Conservation (phyloP, 1,140 invertebrate genomes). For the Neotoxoptera formosana region DNA sequence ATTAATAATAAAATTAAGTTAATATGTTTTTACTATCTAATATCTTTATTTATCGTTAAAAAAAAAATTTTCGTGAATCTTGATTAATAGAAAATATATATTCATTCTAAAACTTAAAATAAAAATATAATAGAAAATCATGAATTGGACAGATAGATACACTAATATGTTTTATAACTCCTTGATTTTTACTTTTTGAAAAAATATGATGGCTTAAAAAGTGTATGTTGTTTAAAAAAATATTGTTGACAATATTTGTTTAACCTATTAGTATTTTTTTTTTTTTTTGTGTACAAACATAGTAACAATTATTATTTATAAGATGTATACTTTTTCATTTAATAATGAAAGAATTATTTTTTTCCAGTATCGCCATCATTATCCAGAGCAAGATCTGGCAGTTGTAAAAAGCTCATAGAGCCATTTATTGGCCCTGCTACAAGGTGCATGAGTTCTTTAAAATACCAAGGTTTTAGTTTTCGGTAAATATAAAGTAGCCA, state of each 20-base stretch:
- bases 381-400: constrained; percentile 62
- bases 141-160: background rate
- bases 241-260: background rate
- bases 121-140: too few species aligned
- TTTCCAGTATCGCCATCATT: constrained; percentile 62
- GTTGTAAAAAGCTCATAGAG: constrained; percentile 62
- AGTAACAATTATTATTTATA: constrained; percentile 20
- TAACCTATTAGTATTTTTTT: background rate
- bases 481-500: constrained; percentile 27
- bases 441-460: constrained; percentile 63
- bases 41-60: background rate
- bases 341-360: constrained; percentile 19
- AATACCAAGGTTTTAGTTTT: constrained; percentile 62
- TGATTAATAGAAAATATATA: too few species aligned
- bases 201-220: background rate
- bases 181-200: background rate
- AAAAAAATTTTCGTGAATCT: too few species aligned
- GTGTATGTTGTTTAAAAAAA: background rate
- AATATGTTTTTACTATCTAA: background rate
- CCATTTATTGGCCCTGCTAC: constrained; percentile 62
- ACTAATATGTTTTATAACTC: background rate
- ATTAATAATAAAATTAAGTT: background rate
- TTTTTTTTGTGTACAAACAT: background rate
- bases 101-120: too few species aligned
- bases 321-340: background rate